A percentile compares a stretch with the other conserved stretches of the same genome.
phyloP scores from a whole-genome alignment of 2,113 vertebrate genomes.

The Sorex fumeus region DNA sequence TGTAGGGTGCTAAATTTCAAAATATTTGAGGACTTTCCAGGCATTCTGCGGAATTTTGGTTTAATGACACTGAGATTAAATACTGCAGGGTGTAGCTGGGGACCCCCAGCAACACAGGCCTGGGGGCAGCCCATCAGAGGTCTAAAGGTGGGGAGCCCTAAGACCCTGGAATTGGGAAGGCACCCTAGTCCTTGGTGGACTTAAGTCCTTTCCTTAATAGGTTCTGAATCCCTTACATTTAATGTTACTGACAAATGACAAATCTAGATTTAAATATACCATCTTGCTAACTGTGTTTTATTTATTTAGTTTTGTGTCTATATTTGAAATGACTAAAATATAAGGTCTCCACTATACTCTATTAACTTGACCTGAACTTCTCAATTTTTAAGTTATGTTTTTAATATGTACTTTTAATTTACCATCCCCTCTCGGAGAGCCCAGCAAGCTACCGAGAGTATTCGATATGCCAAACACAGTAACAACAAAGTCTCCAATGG shows the following conservation, averaged over 20 bases:
- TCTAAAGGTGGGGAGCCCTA: too few species aligned
- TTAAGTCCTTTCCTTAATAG: background rate
- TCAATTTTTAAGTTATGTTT: background rate
- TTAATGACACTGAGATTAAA: background rate
- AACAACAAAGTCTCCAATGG: too few species aligned
- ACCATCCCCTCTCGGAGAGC: too few species aligned
- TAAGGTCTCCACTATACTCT: background rate
- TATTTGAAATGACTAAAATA: background rate
- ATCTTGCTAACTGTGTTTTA: background rate
- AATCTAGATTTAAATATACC: background rate
- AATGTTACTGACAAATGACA: background rate
- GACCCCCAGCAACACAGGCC: too few species aligned
- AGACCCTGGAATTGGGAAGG: too few species aligned
- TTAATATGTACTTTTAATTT: background rate
- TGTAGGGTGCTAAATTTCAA: background rate
- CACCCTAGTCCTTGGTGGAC: background rate
- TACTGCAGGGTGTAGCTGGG: too few species aligned
- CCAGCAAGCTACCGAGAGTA: too few species aligned
- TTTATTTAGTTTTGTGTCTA: constrained; percentile 1
- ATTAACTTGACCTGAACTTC: background rate
- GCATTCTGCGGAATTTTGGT: background rate
- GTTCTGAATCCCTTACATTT: background rate
- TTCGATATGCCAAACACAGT: too few species aligned
- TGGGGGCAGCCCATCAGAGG: too few species aligned
- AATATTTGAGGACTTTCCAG: constrained; percentile 19